Percentiles rank a stretch among this genome's conserved stretches.
Evolutionary conservation across 2,797 vertebrate species (phyloP).

Genomic region (Orientallactaga sibirica): DNA sequence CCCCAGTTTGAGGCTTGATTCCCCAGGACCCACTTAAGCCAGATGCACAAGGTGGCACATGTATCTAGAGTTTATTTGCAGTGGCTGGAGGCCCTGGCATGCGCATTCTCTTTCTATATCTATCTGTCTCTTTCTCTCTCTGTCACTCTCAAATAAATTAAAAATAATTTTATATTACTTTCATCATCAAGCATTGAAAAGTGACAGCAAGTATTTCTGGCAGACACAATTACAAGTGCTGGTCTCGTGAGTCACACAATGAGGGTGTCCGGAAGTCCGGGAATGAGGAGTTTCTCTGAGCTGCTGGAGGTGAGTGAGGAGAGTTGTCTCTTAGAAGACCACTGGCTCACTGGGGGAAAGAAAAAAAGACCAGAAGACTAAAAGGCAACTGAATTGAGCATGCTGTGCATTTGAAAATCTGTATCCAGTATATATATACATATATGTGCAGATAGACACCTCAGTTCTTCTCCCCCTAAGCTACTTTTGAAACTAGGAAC

Average conservation of each 20-base stretch:
- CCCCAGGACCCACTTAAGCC: no score
- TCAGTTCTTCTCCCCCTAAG: neutral
- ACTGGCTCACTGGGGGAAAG: neutral
- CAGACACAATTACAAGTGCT: neutral
- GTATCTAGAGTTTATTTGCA: no score
- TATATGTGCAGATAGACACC: neutral
- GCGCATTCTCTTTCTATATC: no score
- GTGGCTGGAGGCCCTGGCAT: no score
- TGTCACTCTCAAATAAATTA: no score
- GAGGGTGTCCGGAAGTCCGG: neutral
- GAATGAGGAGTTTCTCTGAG: neutral
- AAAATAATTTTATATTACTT: neutral
- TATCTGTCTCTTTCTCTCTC: no score
- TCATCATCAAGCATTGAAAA: conserved; percentile 15
- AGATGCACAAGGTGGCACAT: no score
- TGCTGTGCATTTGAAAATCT: neutral
- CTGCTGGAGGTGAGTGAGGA: neutral
- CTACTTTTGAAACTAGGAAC: conserved; percentile 42
- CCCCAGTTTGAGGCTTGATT: no score
- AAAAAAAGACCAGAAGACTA: neutral
- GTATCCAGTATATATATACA: no score
- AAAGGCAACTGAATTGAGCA: neutral
- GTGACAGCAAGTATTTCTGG: neutral
- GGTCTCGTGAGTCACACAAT: neutral
- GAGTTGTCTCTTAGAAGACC: neutral